Evolutionary conservation across 2,797 vertebrate species (phyloP), one percentile per base, ranked within the genome.

Genomic region (Siniperca obscura): DNA sequence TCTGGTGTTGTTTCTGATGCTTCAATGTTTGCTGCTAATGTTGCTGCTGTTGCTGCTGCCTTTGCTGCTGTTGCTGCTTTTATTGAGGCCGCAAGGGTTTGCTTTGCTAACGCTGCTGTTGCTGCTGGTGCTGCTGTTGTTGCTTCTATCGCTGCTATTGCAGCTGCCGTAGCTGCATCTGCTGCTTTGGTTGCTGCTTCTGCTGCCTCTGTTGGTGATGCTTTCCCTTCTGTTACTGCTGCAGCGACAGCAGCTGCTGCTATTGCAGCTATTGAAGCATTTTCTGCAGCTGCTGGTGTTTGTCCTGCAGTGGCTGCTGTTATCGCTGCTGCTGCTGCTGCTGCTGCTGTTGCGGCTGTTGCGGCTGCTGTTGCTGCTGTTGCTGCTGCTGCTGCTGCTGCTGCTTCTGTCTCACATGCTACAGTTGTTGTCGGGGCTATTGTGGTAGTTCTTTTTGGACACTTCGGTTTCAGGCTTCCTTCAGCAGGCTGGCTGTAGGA

Each of bases 401-500:
- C 3, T 1, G 40, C 44, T 1, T 22, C 66, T 19, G 52, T 36
- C 13, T 16, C 21, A 30, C 30, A 30, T 30, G 30, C 30, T 30
- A 30, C 30, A 30, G 30, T 42, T 8, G 46, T 14, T 17, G 55
- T n/a, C 30, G 1, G 21, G 4, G 25, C 21, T 1, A 5, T 68
- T 9, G 71, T 50, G 7, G 27, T 66, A 36, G 4, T 21, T 14
- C 1, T 22, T 57, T 10, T 5, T 0, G 79, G 79, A 56, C 86
- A 84, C 22, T 9, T 76, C 3, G 22, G 12, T 60, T 2, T 76
- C 17, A 84, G 64, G 38, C 3, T 42, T 76, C 71, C 86, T 4
- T 82, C 76, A 25, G 64, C 64, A 5, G 52, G 19, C 25, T 40
- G 25, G 27, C 48, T 71, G 70, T 21, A 22, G 30, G 7, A 25